Base-by-base conservation (phyloP, 2,113 vertebrate species). In the Leuciscus idus region DNA sequence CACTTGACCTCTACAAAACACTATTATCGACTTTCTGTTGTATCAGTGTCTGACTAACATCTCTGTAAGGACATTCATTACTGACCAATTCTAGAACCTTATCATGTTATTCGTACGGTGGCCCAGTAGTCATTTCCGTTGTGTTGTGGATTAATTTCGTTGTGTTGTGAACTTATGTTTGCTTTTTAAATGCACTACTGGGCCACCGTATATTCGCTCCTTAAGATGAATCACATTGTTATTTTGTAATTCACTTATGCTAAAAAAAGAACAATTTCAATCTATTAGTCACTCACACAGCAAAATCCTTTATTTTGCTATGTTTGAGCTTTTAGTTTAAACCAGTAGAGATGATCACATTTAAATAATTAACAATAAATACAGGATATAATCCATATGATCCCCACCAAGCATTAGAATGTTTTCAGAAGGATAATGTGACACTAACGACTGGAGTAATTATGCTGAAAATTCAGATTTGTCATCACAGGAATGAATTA, bases 1-100 rank as follows among this genome's bases (percentile, higher is more conserved):
- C 23, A 48, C 72, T 48, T 74, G 72, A 74, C 72, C 72, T 74
- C 39, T 26, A 26, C 23, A 74, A 74, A 74, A 74, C 23, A 74
- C 39, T 74, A 72, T 72, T 74, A 74, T 74, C 26, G 36, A 74
- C 72, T 74, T 48, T 74, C 72, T 74, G 72, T 15, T 74, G 23
- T 48, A 48, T 48, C 72, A 48, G 72, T n/a, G 23, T 48, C 72
- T 74, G 72, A 48, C 72, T 43, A 15, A 74, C 39, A 74, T 74
- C 72, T 74, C 23, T 73, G 23, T 7, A 72, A 74, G 11, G 11
- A 26, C 72, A 26, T 48, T 74, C 10, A 5, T 74, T 39, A n/a
- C 72, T 15, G 43, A 48, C 72, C 72, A 74, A 26, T 46, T 74
- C 11, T 74, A 2, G 23, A 74, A 46, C 43, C 23, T 15, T 79